These are phyloP conservation scores for Microctenopoma lineatum DNA, from an alignment of 2,797 vertebrate genomes.

Conservation along the genomic window DNA sequence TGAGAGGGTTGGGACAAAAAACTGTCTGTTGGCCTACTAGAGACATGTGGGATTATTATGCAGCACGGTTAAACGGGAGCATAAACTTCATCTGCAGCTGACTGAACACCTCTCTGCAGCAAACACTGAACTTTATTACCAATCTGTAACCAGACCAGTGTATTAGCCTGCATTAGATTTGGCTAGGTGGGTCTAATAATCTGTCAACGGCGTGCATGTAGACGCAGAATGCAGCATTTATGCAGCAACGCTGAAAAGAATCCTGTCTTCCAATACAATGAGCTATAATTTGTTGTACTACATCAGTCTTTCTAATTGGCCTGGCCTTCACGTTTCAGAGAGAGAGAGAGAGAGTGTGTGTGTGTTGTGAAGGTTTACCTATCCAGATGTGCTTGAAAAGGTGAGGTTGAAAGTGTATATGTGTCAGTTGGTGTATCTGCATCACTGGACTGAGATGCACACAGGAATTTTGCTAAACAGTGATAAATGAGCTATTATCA, in stretches of 20 bases:
- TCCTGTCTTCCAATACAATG: background rate
- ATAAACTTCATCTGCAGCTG: too few species aligned
- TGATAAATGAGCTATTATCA: conserved; percentile 64
- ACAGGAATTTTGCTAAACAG: conserved; percentile 24
- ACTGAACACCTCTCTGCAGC: too few species aligned
- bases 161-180: too few species aligned
- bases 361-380: background rate
- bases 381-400: conserved; percentile 20
- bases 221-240: too few species aligned
- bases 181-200: too few species aligned
- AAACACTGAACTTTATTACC: too few species aligned
- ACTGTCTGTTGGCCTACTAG: too few species aligned
- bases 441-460: conserved; percentile 20
- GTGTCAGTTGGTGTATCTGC: conserved; percentile 18
- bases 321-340: conserved; percentile 18
- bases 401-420: background rate
- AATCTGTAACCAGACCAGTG: too few species aligned
- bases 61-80: too few species aligned
- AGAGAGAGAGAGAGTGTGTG: conserved; percentile 5
- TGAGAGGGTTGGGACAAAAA: too few species aligned
- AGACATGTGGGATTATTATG: too few species aligned
- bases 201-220: too few species aligned
- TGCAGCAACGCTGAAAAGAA: background rate
- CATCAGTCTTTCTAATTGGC: conserved; percentile 73
- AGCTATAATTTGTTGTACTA: conserved; percentile 68